These are phyloP conservation scores for Aricia artaxerxes DNA, from an alignment of 2,888 invertebrate species.

Conservation along the genomic window DNA sequence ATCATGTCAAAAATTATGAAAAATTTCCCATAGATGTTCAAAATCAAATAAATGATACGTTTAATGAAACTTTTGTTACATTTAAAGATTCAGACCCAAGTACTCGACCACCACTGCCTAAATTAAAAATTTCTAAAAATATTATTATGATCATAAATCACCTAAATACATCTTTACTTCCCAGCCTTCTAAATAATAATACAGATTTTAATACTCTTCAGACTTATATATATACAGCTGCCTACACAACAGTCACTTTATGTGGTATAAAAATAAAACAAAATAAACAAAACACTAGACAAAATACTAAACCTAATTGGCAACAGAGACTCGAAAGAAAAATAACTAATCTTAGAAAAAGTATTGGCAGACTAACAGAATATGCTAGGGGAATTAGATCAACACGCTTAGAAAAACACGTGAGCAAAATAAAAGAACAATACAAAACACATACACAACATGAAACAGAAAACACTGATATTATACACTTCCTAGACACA, in stretches of 20 bases:
- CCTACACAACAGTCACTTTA: neutral
- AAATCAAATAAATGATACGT: too few relatives aligned
- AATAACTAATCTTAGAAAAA: neutral
- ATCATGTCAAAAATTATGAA: too few relatives aligned
- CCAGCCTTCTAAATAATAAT: neutral
- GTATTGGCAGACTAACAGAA: neutral
- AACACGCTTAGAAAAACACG: too few relatives aligned
- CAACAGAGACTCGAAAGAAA: neutral
- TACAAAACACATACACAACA: too few relatives aligned
- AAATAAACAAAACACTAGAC: neutral
- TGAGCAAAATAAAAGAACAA: too few relatives aligned
- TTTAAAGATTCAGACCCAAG: neutral
- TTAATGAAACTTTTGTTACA: too few relatives aligned
- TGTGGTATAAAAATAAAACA: neutral
- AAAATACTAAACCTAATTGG: neutral
- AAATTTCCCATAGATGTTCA: too few relatives aligned
- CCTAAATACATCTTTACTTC: constrained; percentile 2
- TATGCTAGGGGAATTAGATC: neutral
- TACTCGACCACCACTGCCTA: neutral
- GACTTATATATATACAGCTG: neutral
- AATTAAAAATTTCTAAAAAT: neutral
- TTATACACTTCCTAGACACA: constrained; percentile 2
- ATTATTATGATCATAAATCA: neutral
- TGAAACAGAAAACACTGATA: neutral
- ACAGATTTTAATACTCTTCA: neutral